Evolutionary conservation across 2,888 invertebrate genomes (phyloP).

Genomic region (Masnerella sp.): DNA sequence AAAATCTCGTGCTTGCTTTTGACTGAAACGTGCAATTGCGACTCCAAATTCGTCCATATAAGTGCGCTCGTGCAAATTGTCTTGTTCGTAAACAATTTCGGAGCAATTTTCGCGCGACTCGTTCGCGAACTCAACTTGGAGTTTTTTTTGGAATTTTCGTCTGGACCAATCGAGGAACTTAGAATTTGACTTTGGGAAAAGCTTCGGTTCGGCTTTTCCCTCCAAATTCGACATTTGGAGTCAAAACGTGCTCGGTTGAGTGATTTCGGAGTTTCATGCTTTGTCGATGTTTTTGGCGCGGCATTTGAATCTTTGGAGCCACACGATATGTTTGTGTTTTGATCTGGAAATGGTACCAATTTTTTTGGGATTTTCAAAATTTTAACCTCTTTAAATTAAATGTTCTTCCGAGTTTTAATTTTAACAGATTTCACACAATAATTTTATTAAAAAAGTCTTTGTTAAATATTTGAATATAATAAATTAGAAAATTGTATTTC

Average conservation of each 20-base stretch:
- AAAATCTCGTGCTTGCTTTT: background rate
- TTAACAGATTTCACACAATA: background rate
- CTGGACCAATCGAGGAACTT: background rate
- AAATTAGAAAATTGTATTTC: too few relatives aligned
- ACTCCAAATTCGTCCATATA: background rate
- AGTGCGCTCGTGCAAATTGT: background rate
- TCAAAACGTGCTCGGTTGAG: background rate
- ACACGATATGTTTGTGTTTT: background rate
- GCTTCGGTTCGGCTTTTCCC: background rate
- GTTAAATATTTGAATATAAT: too few relatives aligned
- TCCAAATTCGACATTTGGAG: background rate
- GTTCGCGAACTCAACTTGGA: background rate
- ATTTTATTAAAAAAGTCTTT: too few relatives aligned
- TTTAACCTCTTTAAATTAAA: background rate
- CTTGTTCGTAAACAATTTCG: background rate
- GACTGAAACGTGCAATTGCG: background rate
- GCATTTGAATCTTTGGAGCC: conserved; percentile 7
- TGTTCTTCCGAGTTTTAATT: background rate
- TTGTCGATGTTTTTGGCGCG: conserved; percentile 19
- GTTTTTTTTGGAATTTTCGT: background rate
- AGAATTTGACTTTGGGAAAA: background rate
- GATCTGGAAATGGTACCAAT: conserved; percentile 7
- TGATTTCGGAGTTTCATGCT: conserved; percentile 2
- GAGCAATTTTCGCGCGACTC: background rate
- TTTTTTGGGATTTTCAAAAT: too few relatives aligned